A percentile compares a stretch with the other conserved stretches of the same genome.
Evolutionary conservation across 92 coral and sea anemone species (phyloP).

Genomic region (Heteractis magnifica): DNA sequence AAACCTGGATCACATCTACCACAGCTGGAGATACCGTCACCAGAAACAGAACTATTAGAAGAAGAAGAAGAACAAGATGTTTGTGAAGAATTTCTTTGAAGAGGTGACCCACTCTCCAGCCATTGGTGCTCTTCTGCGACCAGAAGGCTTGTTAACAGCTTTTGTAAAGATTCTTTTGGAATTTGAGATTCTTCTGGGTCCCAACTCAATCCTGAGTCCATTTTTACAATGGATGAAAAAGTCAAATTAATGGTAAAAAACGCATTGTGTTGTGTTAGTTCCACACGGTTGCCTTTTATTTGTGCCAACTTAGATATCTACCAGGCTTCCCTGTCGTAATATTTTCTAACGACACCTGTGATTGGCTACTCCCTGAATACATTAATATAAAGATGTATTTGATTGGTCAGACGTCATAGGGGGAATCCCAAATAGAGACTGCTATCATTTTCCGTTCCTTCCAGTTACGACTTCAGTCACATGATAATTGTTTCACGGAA

Average conservation of each 20-base stretch:
- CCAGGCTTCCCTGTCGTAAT: not conserved
- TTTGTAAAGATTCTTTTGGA: slow-evolving; percentile 40
- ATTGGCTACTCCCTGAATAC: slow-evolving; percentile 10
- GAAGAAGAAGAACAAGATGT: slow-evolving; percentile 7
- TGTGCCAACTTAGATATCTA: not conserved
- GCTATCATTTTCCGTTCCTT: not conserved
- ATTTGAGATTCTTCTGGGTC: slow-evolving; percentile 43
- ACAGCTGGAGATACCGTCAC: slow-evolving; percentile 8
- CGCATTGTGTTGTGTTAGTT: not conserved
- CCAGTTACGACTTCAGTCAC: not conserved
- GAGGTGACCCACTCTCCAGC: slow-evolving; percentile 57
- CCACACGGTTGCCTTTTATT: not conserved
- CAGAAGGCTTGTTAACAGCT: slow-evolving; percentile 44
- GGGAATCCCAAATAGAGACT: not conserved
- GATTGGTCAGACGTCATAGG: slow-evolving; percentile 17
- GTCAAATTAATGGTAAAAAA: too few species aligned
- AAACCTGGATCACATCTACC: slow-evolving; percentile 18
- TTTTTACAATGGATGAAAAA: not conserved
- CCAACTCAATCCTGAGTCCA: slow-evolving; percentile 56
- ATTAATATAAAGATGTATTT: slow-evolving; percentile 1
- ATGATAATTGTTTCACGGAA: not conserved
- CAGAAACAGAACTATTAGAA: slow-evolving; percentile 4
- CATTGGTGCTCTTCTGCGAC: slow-evolving; percentile 59
- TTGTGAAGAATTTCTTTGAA: not conserved
- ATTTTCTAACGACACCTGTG: slow-evolving; percentile 1